Conservation (phyloP, 2,888 invertebrate genomes). For the Drosophila pseudotalamancana region DNA sequence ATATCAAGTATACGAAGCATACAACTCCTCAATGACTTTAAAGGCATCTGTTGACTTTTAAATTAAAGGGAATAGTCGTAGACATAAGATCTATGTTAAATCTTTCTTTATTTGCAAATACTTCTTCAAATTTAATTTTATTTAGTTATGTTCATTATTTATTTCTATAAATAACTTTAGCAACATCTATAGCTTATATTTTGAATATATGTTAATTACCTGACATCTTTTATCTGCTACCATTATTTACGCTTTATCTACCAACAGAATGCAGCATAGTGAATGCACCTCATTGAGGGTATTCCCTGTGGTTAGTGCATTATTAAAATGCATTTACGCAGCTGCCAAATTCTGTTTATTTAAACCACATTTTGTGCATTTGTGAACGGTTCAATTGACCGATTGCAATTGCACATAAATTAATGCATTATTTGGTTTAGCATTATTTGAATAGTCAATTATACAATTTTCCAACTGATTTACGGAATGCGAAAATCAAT, state of each 20-base stretch:
- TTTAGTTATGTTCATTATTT: background rate
- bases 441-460: slow-evolving; percentile 30
- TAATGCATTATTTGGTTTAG: slow-evolving; percentile 4
- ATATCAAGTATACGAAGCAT: no score
- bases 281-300: background rate
- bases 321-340: background rate
- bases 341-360: background rate
- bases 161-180: background rate
- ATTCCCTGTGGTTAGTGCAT: background rate
- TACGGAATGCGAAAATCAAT: slow-evolving; percentile 23
- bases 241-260: background rate
- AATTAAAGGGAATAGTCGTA: no score
- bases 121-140: no score
- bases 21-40: no score
- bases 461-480: slow-evolving; percentile 44
- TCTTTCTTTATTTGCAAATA: no score
- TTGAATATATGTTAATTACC: background rate
- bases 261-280: background rate
- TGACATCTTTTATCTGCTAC: no score
- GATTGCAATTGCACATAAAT: slow-evolving; percentile 5
- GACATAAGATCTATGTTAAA: no score
- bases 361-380: slow-evolving; percentile 10
- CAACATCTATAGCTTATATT: no score
- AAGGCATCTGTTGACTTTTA: no score
- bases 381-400: slow-evolving; percentile 1